Percentiles rank a stretch among this genome's conserved stretches.
These are phyloP conservation scores for Agapetus fuscipes DNA, from an alignment of 2,888 invertebrate genomes.

Conservation along the genomic window DNA sequence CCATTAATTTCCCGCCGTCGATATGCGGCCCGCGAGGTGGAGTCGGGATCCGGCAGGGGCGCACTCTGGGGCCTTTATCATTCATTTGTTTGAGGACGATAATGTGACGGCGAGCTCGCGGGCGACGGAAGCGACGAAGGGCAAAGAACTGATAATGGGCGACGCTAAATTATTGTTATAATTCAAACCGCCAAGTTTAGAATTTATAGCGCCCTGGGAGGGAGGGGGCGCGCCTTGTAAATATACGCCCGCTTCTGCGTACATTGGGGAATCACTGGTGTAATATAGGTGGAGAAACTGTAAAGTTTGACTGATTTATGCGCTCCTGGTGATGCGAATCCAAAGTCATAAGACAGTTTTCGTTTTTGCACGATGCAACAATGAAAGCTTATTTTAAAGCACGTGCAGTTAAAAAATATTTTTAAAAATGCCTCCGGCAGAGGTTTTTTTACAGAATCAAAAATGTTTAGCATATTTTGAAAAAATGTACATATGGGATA, in stretches of 20 bases:
- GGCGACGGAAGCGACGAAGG: constrained; percentile 20
- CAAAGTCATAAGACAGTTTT: constrained; percentile 9
- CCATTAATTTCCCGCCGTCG: no score
- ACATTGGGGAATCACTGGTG: background rate
- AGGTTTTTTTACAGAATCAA: no score
- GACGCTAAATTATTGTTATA: constrained; percentile 22
- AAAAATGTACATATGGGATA: no score
- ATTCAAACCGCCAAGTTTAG: constrained; percentile 20
- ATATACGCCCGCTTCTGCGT: background rate
- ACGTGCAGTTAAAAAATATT: no score
- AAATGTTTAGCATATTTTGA: no score
- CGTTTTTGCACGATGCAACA: background rate
- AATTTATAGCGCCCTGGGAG: constrained; percentile 18
- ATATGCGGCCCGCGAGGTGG: no score
- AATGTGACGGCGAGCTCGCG: constrained; percentile 16
- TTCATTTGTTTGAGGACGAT: no score
- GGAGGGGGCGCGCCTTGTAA: constrained; percentile 5
- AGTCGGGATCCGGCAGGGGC: no score
- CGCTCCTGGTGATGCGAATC: constrained; percentile 18
- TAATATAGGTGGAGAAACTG: background rate
- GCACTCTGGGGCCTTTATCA: no score
- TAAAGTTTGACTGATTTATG: constrained; percentile 19
- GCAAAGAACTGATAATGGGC: constrained; percentile 23
- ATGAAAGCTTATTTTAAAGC: background rate
- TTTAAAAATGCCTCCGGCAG: no score